Base-by-base conservation (phyloP, 2,113 vertebrate species). In the Tringa solitaria region DNA sequence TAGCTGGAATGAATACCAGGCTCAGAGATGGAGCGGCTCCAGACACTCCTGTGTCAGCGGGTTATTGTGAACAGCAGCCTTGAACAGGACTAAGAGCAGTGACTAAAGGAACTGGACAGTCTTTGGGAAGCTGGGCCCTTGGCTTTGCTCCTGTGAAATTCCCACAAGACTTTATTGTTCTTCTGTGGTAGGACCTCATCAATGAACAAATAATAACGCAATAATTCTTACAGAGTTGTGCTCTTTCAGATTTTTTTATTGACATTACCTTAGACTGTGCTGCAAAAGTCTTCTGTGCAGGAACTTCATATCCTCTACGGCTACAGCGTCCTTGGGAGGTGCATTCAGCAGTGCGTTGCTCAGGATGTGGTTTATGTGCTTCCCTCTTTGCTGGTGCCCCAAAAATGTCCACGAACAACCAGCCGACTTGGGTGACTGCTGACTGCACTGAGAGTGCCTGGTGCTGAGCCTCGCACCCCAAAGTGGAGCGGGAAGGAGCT, bases 381-480 rank as follows among this genome's bases (percentile, higher is more conserved):
- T 46, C 12, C 11, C 5, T 83, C 10, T 30, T 69, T 56, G 35
- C 16, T 59, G 45, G 32, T 85, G 45, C 6, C 37, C 54, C 43
- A 22, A 3, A 65, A 70, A 85, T 4, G 2, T 33, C 6, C 2
- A 0, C 11, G 18, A 88, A 60, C 8, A 60, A 20, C 5, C 1
- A 6, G 8, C 5, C 43, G 54, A 35, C 10, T 45, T 22, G 3
- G 1, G 14, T 51, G 26, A 54, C 57, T 46, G 26, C 26, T 60
- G 45, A 21, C 30, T 53, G 33, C 24, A n/a, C 3, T n/a, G 41
- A n/a, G 8, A 28, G 8, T 50, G 22, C 8, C 23, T 33, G 12
- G 6, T 68, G 11, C 23, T 63, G 33, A 78, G n/a, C 19, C 26
- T 77, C 3, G 1, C 7, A 59, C 28, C 18, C 27, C 20, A 5